These are phyloP conservation scores for Drosophila albomicans DNA, from an alignment of 1,140 invertebrate genomes.

Conservation along the genomic window DNA sequence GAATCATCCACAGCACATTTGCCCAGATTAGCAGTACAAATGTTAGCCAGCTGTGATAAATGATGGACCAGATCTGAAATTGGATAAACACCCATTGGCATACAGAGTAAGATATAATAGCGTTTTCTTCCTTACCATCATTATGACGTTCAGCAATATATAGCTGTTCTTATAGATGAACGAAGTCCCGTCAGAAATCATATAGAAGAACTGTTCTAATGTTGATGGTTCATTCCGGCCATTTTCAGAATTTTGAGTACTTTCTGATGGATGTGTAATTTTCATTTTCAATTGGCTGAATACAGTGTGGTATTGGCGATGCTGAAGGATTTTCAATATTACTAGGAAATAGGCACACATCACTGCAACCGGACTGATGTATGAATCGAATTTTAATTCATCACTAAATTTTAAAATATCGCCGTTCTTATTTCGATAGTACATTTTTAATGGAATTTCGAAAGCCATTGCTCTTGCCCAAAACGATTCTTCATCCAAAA, in stretches of 20 bases:
- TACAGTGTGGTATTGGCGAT: constrained; percentile 84
- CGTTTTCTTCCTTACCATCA: constrained; percentile 91
- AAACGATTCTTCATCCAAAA: constrained; percentile 87
- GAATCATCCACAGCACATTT: constrained; percentile 97
- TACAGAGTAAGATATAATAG: background rate
- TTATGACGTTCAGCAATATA: constrained; percentile 93
- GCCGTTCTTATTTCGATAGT: constrained; percentile 87
- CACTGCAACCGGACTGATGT: constrained; percentile 90
- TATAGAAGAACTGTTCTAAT: constrained; percentile 88
- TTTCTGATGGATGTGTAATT: background rate
- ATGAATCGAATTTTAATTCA: constrained; percentile 88
- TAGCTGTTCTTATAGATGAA: constrained; percentile 93
- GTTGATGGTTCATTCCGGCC: constrained; percentile 76
- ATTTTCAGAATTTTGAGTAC: background rate
- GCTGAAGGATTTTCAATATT: constrained; percentile 88
- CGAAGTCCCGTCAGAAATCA: constrained; percentile 88
- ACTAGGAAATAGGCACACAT: constrained; percentile 90
- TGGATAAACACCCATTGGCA: background rate
- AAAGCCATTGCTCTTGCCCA: constrained; percentile 86
- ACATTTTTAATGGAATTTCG: constrained; percentile 85
- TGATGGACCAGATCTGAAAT: constrained; percentile 96
- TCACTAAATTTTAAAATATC: constrained; percentile 60
- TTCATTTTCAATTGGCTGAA: background rate
- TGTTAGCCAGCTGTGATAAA: constrained; percentile 98
- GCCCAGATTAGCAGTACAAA: constrained; percentile 97